phyloP scores from a whole-genome alignment of 2,797 vertebrate genomes.

The Hephaestus fuliginosus region DNA sequence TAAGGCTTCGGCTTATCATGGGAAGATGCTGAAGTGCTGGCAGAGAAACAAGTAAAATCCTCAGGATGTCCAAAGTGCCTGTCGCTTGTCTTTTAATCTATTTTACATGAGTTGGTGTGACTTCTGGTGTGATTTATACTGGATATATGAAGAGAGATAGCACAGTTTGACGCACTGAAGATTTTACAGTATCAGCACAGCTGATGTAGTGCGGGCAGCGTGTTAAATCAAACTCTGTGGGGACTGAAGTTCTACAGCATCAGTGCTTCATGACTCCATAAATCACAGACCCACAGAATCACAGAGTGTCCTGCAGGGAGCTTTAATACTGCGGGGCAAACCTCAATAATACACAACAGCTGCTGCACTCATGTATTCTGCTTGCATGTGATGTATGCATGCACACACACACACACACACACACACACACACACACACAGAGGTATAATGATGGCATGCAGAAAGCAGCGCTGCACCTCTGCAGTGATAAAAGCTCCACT shows the following conservation, averaged over 20 bases:
- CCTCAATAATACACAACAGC: neutral
- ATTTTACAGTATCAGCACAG: constrained; percentile 56
- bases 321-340: constrained; percentile 28
- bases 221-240: constrained; percentile 24
- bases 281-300: constrained; percentile 35
- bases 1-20: constrained; percentile 20
- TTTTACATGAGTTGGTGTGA: constrained; percentile 42
- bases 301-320: constrained; percentile 24
- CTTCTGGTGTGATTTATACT: constrained; percentile 29
- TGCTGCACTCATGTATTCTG: neutral
- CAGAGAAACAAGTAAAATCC: constrained; percentile 30
- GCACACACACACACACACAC: neutral
- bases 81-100: constrained; percentile 55
- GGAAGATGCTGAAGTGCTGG: constrained; percentile 29
- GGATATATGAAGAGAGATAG: constrained; percentile 28
- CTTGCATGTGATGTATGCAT: neutral
- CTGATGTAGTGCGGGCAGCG: neutral
- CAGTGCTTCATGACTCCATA: constrained; percentile 45
- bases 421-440: neutral
- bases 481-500: constrained; percentile 18
- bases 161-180: constrained; percentile 13
- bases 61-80: neutral
- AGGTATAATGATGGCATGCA: neutral
- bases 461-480: neutral
- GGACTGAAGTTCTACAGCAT: constrained; percentile 27